These are phyloP conservation scores for Ophthalmolycus amberensis DNA, from an alignment of 2,113 vertebrate species.

Conservation along the genomic window DNA sequence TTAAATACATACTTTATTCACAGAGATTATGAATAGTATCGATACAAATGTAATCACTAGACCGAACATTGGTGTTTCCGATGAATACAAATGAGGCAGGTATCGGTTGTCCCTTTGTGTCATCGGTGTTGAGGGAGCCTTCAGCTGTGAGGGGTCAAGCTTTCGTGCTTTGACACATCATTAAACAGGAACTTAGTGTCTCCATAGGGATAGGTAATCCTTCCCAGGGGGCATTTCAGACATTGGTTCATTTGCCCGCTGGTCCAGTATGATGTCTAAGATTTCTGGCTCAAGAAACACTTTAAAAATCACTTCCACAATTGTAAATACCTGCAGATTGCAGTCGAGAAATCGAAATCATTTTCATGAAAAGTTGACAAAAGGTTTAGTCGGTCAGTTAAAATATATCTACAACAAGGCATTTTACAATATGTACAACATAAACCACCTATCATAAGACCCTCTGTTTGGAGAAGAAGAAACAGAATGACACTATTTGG, in stretches of 20 bases:
- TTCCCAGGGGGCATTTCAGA: slow-evolving; percentile 35
- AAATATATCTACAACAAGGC: background rate
- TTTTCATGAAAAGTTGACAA: background rate
- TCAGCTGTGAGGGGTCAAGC: slow-evolving; percentile 52
- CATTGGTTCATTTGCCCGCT: slow-evolving; percentile 21
- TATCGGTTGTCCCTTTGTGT: background rate
- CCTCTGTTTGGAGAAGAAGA: background rate
- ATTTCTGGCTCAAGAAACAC: background rate
- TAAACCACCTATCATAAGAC: background rate
- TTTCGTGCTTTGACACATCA: slow-evolving; percentile 57
- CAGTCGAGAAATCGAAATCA: background rate
- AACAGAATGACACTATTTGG: too few relatives aligned
- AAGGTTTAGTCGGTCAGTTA: background rate
- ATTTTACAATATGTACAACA: background rate
- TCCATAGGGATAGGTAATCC: slow-evolving; percentile 53
- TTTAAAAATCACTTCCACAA: background rate
- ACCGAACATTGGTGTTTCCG: background rate
- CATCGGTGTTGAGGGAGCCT: slow-evolving; percentile 2
- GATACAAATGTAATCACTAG: background rate
- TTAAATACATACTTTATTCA: background rate
- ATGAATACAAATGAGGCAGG: background rate
- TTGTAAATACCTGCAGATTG: background rate
- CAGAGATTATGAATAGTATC: background rate
- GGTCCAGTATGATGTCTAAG: background rate
- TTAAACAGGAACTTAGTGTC: slow-evolving; percentile 58